phyloP scores from a whole-genome alignment of 2,888 invertebrate genomes.

The Eledona agricola region DNA sequence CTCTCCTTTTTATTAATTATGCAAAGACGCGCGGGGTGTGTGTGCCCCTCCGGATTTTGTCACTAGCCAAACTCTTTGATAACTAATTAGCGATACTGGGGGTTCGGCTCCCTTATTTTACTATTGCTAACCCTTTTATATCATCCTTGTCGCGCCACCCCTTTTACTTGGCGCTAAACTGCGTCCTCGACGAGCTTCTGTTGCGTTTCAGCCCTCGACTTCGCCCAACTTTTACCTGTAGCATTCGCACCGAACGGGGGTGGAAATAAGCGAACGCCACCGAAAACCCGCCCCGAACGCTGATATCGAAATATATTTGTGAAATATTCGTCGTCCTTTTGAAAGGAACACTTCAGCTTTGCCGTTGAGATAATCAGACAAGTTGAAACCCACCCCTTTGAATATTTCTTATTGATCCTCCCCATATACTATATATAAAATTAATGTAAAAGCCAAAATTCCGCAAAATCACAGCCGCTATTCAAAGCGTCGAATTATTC shows the following conservation, averaged over 20 bases:
- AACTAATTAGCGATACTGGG: conserved; percentile 69
- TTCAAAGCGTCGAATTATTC: conserved; percentile 41
- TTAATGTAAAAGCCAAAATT: conserved; percentile 44
- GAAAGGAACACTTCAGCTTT: conserved; percentile 41
- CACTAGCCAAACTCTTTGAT: conserved; percentile 66
- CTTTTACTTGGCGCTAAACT: conserved; percentile 44
- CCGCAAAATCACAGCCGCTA: conserved; percentile 41
- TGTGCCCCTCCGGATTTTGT: conserved; percentile 57
- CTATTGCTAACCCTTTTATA: conserved; percentile 62
- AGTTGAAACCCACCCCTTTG: conserved; percentile 39
- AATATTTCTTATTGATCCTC: conserved; percentile 45
- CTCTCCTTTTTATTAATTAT: no score
- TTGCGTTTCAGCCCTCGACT: conserved; percentile 15
- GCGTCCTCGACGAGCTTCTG: conserved; percentile 30
- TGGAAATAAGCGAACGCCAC: conserved; percentile 23
- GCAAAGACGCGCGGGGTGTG: conserved; percentile 45
- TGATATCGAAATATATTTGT: conserved; percentile 41
- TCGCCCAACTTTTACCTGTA: background rate
- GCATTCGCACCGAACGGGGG: background rate
- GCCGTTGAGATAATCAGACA: conserved; percentile 42
- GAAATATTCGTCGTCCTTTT: conserved; percentile 42
- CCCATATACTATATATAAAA: conserved; percentile 42
- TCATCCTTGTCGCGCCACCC: conserved; percentile 51
- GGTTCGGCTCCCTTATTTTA: conserved; percentile 61
- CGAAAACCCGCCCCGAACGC: conserved; percentile 15